Evolutionary conservation across 2,797 vertebrate species (phyloP).

Genomic region (Malacoctenus gilli): DNA sequence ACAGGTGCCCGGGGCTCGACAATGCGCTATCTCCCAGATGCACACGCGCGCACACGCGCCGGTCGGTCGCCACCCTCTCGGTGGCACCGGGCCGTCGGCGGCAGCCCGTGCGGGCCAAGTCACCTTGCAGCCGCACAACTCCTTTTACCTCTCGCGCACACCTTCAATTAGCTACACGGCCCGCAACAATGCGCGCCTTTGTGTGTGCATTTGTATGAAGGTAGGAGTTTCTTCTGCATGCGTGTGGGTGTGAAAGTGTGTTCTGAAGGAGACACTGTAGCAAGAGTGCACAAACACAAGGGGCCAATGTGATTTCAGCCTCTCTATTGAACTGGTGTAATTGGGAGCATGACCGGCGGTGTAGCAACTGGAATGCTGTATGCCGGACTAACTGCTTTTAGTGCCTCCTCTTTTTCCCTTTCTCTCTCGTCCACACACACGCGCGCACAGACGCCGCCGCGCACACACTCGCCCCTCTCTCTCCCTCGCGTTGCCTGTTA

Average conservation of each 20-base stretch:
- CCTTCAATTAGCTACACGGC: constrained; percentile 49
- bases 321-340: constrained; percentile 76
- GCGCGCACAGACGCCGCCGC: background rate
- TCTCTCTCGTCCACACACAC: constrained; percentile 22
- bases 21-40: constrained; percentile 55
- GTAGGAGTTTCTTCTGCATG: constrained; percentile 37
- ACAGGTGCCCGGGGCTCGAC: constrained; percentile 70
- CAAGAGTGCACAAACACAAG: constrained; percentile 52
- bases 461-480: constrained; percentile 30
- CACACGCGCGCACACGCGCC: constrained; percentile 45
- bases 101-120: constrained; percentile 48
- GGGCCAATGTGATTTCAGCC: constrained; percentile 59
- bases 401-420: constrained; percentile 46
- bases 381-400: constrained; percentile 70
- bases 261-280: constrained; percentile 57
- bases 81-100: constrained; percentile 78
- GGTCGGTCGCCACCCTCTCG: constrained; percentile 59
- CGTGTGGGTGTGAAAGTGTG: constrained; percentile 63
- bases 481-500: constrained; percentile 25
- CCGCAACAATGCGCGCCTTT: constrained; percentile 53
- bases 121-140: constrained; percentile 56
- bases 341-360: constrained; percentile 74
- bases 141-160: constrained; percentile 60
- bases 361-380: constrained; percentile 50
- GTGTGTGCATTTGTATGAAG: constrained; percentile 38